Base-by-base conservation (phyloP, 2,113 vertebrate genomes). In the Himantopus leucocephalus region DNA sequence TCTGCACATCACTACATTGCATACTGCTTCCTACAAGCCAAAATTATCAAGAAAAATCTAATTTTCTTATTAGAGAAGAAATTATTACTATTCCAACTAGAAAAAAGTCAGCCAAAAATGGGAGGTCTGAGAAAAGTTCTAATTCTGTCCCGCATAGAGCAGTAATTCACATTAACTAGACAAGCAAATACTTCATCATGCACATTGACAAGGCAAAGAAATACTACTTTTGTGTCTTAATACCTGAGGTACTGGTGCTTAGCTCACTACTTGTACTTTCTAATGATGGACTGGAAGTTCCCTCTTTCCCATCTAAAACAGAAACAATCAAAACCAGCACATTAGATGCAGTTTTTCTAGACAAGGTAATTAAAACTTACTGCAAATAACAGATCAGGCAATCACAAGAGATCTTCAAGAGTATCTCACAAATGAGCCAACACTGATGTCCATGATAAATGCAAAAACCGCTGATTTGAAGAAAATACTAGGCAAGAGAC, bases 231-330 rank as follows among this genome's bases (percentile, higher is more conserved):
- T 47, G 29, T 64, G 19, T 32, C 50, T 83, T 39, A 77, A 79
- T 98, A 99, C 99, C 99, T 98, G 99, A 99, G 50, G 99, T 97
- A 58, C 98, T 99, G 37, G 98, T 98, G 98, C 99, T 99, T 75
- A 98, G 96, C 60, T 99, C 99, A 20, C 98, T 98, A 20, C 98
- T 99, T 50, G 97, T 98, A 80, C 97, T 98, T 94, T 99, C 99
- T 39, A 97, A 32, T 3, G 98, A 98, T 22, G 97, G 81, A 39
- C 95, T 96, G 64, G 94, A 97, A 76, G 73, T 56, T 97, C 85
- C 94, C 35, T 97, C 96, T 86, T 88, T 97, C 83, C 87, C 93
- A 92, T 90, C 98, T 98, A 79, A 94, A 97, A 86, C 7, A 32
- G 34, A 96, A 88, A 94, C 43, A 95, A 91, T 41, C 26, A 90